Conservation (phyloP, 2,113 vertebrate genomes). For the Albula glossodonta region DNA sequence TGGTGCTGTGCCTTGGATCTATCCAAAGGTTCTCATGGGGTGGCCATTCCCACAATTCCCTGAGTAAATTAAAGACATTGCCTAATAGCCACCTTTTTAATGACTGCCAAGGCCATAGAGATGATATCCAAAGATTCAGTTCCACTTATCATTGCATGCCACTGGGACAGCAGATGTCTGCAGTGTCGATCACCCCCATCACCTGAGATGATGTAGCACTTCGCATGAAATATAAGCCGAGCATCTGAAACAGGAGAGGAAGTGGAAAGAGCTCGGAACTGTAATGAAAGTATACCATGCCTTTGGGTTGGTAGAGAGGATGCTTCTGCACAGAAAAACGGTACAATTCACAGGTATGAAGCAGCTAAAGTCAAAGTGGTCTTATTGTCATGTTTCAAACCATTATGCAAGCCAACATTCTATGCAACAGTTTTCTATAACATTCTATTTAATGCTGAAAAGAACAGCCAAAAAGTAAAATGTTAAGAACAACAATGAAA, state of each 20-base stretch:
- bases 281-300: neutral
- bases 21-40: neutral
- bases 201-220: neutral
- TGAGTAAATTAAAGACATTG: neutral
- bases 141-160: neutral
- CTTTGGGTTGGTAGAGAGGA: too few relatives aligned
- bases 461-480: too few relatives aligned
- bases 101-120: neutral
- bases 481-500: too few relatives aligned
- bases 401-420: too few relatives aligned
- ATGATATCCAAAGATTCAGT: neutral
- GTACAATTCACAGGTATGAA: too few relatives aligned
- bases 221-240: neutral
- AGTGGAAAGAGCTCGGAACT: neutral
- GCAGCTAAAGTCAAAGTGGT: too few relatives aligned
- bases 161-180: neutral
- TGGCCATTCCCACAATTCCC: neutral
- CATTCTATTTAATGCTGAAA: too few relatives aligned
- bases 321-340: too few relatives aligned
- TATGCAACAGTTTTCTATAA: too few relatives aligned
- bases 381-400: too few relatives aligned
- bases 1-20: neutral
- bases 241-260: neutral
- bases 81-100: neutral
- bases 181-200: neutral